Base-by-base conservation (phyloP, 1,140 invertebrate species). In the Mylabris phalerata region DNA sequence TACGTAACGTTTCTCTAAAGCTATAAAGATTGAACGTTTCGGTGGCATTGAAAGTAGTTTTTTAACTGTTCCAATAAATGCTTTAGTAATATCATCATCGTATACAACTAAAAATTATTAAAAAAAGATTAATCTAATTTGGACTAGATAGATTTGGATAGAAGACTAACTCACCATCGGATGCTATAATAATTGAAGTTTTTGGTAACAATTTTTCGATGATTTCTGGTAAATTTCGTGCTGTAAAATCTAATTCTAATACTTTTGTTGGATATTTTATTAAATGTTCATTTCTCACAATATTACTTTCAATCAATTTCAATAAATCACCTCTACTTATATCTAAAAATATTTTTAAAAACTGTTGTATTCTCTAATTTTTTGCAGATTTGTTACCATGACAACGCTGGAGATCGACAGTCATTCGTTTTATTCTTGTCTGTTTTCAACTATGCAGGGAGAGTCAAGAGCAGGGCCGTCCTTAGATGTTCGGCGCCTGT, bases 1-100 rank as follows among this genome's bases (percentile, higher is more conserved):
- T 3, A 93, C 90, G 70, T 84, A 92, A 45, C 90, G 82, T 75
- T 93, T 94, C 69, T 95, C 92, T 44, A 95, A 67, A 3, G 89
- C 86, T 25, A 95, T 77, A 61, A 87, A 91, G n/a, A 89, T 73
- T 5, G 74, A 80, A 74, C 87, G 87, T 41, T 75, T 70, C 2
- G 76, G 77, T 9, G 80, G 76, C 1, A 77, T 76, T 26, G 75
- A 75, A 39, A 94, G 73, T 6, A 94, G 75, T 65, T 83, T 82
- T 60, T 84, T 79, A 47, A 93, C 75, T 0, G 89, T 89, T 9
- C 78, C 74, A 2, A 94, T 80, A 68, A 95, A 93, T 1, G 85
- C 88, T 59, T 89, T 82, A 5, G 92, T 95, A 24, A 94, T 80
- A 57, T 84, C 80, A 61, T 92, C 86, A 71, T 93, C 88, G 77